Conservation (phyloP, 1,140 invertebrate genomes). For the Zaprionus vittiger region DNA sequence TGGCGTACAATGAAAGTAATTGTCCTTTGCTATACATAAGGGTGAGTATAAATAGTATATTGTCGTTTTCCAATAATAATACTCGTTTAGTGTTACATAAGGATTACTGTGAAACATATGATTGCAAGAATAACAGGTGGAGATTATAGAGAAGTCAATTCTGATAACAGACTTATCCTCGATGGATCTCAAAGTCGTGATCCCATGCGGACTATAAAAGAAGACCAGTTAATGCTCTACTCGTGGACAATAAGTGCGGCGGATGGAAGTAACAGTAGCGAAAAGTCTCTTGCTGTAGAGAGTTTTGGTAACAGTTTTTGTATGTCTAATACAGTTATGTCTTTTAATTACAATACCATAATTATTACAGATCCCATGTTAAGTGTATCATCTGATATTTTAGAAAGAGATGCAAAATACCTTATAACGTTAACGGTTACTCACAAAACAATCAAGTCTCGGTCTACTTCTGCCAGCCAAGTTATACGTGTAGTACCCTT, state of each 20-base stretch:
- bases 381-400: neutral
- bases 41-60: neutral
- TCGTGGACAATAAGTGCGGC: constrained; percentile 13
- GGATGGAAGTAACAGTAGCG: neutral
- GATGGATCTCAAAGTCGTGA: constrained; percentile 38
- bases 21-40: neutral
- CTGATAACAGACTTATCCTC: neutral
- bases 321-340: neutral
- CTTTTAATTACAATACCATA: neutral
- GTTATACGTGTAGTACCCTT: neutral
- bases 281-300: neutral
- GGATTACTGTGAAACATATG: constrained; percentile 20
- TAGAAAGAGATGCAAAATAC: neutral
- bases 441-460: neutral
- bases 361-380: constrained; percentile 11
- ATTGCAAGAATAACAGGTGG: constrained; percentile 32
- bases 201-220: neutral
- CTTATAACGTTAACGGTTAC: constrained; percentile 3
- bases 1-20: constrained; percentile 4
- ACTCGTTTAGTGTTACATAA: constrained; percentile 24
- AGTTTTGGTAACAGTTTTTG: constrained; percentile 8
- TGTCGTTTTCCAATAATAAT: neutral
- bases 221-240: constrained; percentile 9
- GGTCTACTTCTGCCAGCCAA: neutral
- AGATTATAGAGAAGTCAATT: constrained; percentile 14